A percentile compares a stretch with the other conserved stretches of the same genome.
Evolutionary conservation across 2,797 vertebrate species (phyloP).

Genomic region (Tauraco hartlaubi): DNA sequence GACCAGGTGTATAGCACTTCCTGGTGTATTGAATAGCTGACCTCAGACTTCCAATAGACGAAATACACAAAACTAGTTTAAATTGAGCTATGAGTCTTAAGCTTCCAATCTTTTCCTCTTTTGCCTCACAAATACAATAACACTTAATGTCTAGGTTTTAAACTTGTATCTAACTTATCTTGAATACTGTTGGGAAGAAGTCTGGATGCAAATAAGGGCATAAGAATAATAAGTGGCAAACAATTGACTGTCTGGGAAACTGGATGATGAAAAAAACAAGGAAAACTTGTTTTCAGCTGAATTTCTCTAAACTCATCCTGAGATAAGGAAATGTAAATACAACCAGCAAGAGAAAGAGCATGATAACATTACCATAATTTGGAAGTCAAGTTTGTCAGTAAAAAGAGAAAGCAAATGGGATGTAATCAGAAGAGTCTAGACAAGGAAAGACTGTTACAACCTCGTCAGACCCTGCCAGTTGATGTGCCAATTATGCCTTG

Average conservation of each 20-base stretch:
- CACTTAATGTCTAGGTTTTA: background rate
- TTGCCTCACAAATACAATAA: background rate
- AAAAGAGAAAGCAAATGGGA: slow-evolving; percentile 6
- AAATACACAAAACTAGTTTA: background rate
- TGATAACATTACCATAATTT: slow-evolving; percentile 54
- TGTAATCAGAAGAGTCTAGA: slow-evolving; percentile 46
- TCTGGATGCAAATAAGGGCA: background rate
- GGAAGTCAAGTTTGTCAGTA: slow-evolving; percentile 42
- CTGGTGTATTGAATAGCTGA: background rate
- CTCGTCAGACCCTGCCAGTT: background rate
- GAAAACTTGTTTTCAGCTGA: background rate
- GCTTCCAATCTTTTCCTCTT: background rate
- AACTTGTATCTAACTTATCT: background rate
- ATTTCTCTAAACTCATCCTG: background rate
- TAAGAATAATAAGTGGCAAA: background rate
- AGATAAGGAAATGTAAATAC: slow-evolving; percentile 37
- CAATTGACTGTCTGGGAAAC: background rate
- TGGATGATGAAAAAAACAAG: background rate
- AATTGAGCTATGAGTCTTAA: background rate
- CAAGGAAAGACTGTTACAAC: background rate
- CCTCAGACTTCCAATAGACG: background rate
- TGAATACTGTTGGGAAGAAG: background rate
- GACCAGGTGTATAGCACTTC: background rate
- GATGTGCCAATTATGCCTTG: background rate
- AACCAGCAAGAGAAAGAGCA: slow-evolving; percentile 1